Evolutionary conservation across 2,797 vertebrate species (phyloP), one percentile per base, ranked within the genome.

Genomic region (Cyclopterus lumpus): DNA sequence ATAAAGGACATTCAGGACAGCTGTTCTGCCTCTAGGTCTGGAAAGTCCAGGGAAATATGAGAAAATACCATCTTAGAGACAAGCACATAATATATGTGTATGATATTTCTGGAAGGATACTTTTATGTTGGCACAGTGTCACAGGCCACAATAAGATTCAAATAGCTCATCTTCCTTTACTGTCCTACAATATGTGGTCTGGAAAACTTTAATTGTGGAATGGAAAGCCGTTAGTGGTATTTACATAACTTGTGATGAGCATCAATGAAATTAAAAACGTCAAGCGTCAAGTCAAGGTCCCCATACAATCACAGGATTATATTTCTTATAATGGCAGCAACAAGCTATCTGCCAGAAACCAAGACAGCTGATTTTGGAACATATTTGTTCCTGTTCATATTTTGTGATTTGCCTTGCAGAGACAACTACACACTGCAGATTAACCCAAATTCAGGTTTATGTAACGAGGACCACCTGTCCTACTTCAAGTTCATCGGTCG

Each of bases 401-500:
- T 67, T 22, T 80, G 8, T 59, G 34, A 10, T 65, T 28, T 79
- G 14, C 84, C 14, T 84, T 87, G 69, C 93, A 99, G 98, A 85
- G 98, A 99, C 92, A 99, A 99, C 92, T 99, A 99, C 83, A 99
- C 98, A 1, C 95, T 99, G 54, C 98, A 99, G 95, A 98, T 99
- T 84, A 99, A 99, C 90, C 96, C 98, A 0, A 99, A 99, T 91
- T 99, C 98, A 40, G 97, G 98, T 46, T 90, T 99, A 71, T 99
- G 98, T 86, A 99, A 99, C 22, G 98, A 99, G 92, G 98, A 99
- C 90, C 97, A 99, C 83, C 95, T 99, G 67, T 96, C 97, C 49
- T 99, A 99, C 92, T 99, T 99, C 92, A 99, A 97, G 92, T 99
- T 99, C 90, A 99, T 99, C 40, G 98, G 98, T 46, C 97, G 97